Conservation (phyloP, 2,113 vertebrate species). For the Coptodon bakossiorum region DNA sequence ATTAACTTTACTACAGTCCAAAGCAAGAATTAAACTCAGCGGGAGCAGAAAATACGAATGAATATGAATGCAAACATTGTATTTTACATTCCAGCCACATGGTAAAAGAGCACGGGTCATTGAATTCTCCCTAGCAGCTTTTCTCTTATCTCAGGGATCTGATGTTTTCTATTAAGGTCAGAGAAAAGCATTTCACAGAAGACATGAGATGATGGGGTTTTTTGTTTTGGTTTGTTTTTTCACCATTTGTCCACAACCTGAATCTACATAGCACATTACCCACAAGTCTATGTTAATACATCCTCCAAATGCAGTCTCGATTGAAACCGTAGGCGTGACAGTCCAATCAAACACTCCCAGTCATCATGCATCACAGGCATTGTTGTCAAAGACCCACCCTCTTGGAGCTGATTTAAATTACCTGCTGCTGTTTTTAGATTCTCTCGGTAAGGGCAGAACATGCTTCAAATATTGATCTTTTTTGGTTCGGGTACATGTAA, state of each 20-base stretch:
- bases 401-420: not conserved
- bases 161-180: not conserved
- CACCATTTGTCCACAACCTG: not conserved
- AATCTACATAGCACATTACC: not conserved
- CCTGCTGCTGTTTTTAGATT: not conserved
- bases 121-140: not conserved
- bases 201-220: not conserved
- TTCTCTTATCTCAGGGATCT: not conserved
- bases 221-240: not conserved
- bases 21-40: not conserved
- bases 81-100: not conserved
- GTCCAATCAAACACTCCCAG: not conserved
- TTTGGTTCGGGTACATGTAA: not conserved
- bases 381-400: not conserved
- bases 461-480: not conserved
- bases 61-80: not conserved
- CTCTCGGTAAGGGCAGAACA: not conserved
- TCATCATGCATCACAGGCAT: not conserved
- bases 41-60: not conserved
- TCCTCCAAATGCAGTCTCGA: not conserved
- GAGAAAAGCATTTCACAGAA: not conserved
- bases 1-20: not conserved
- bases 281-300: not conserved
- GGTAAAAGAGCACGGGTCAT: not conserved
- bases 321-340: not conserved